phyloP scores from a whole-genome alignment of 1,140 invertebrate species.

The Microplitis demolitor region DNA sequence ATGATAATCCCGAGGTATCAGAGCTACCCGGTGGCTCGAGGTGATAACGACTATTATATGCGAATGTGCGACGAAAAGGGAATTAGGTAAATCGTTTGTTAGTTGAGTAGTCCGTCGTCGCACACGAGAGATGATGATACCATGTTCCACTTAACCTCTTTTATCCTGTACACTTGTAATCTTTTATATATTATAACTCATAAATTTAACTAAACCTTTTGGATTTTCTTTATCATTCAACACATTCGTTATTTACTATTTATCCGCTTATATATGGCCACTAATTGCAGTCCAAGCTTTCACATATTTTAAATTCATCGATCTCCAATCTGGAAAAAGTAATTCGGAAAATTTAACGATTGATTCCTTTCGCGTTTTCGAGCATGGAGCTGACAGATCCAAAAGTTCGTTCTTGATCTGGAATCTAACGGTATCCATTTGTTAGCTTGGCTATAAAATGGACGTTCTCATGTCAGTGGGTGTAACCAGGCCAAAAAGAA shows the following conservation, averaged over 20 bases:
- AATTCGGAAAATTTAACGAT: constrained; percentile 46
- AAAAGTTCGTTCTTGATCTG: constrained; percentile 50
- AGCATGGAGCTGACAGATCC: constrained; percentile 58
- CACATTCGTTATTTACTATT: too few species aligned
- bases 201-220: too few species aligned
- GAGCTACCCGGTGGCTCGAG: constrained; percentile 46
- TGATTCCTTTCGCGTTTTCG: constrained; percentile 61
- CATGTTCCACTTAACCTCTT: constrained; percentile 2
- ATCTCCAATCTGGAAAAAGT: too few species aligned
- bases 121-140: constrained; percentile 22
- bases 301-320: too few species aligned
- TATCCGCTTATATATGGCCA: too few species aligned
- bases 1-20: constrained; percentile 56
- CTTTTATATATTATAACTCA: not conserved
- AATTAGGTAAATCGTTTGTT: constrained; percentile 36
- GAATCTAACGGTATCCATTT: constrained; percentile 57
- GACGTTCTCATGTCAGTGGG: constrained; percentile 38
- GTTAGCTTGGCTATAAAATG: constrained; percentile 60
- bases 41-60: constrained; percentile 56
- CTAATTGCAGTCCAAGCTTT: too few species aligned
- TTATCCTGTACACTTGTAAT: not conserved
- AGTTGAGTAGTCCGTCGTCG: constrained; percentile 30
- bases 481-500: constrained; percentile 2
- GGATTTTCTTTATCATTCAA: too few species aligned
- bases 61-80: constrained; percentile 42